Evolutionary conservation across 1,140 invertebrate species (phyloP).

Genomic region (Druon quercuslanigerum): DNA sequence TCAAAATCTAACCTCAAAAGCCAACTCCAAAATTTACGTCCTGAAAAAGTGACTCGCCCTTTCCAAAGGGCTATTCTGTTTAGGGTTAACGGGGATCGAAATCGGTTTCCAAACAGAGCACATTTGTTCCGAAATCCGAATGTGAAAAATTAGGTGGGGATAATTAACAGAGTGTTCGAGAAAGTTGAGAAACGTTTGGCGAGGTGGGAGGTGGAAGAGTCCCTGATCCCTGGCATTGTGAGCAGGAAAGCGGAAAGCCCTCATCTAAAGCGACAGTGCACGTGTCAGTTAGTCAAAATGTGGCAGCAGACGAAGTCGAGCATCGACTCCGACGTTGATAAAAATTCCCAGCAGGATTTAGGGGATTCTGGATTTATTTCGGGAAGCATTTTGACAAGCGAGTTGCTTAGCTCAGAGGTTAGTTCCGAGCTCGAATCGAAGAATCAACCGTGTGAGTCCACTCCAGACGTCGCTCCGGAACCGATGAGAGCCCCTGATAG

Average conservation of each 20-base stretch:
- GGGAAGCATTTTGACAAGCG: conserved; percentile 64
- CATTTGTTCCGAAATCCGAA: too few relatives aligned
- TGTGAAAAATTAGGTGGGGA: too few relatives aligned
- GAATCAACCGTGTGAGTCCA: too few relatives aligned
- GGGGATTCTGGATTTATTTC: conserved; percentile 77
- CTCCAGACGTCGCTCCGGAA: conserved; percentile 6
- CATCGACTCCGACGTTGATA: conserved; percentile 16
- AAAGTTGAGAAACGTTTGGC: too few relatives aligned
- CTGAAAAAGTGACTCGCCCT: too few relatives aligned
- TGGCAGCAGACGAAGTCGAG: conserved; percentile 43
- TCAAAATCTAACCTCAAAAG: too few relatives aligned
- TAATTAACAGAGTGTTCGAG: too few relatives aligned
- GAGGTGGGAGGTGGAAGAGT: neutral
- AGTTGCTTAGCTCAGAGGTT: conserved; percentile 55
- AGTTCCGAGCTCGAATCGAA: neutral
- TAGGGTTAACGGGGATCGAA: too few relatives aligned
- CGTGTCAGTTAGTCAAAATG: conserved; percentile 48
- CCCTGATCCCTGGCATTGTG: neutral
- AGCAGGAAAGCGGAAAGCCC: neutral
- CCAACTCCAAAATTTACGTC: too few relatives aligned
- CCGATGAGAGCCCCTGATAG: conserved; percentile 69
- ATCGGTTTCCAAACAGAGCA: too few relatives aligned
- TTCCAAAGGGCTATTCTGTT: too few relatives aligned
- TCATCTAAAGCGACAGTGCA: neutral
- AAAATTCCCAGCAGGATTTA: conserved; percentile 42